Percentiles rank a stretch among this genome's conserved stretches.
phyloP scores from a whole-genome alignment of 37 sponge, comb jelly and placozoan species.

The Diacarnus erythraeanus region DNA sequence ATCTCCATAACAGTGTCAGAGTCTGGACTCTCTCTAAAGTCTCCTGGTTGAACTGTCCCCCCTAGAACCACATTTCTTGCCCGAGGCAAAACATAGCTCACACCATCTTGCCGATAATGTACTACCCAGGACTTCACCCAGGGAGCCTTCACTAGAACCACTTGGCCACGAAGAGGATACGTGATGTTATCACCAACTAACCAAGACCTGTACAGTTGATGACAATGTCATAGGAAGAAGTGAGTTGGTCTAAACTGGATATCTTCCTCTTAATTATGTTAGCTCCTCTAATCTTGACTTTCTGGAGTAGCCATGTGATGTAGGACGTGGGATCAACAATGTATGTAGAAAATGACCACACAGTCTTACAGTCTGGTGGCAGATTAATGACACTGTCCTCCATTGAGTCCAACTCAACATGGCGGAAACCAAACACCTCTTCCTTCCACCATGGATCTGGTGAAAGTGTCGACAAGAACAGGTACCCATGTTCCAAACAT shows the following conservation, averaged over 20 bases:
- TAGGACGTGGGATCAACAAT: constrained; percentile 33
- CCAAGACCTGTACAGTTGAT: constrained; percentile 85
- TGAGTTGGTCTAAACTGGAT: constrained; percentile 20
- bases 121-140: constrained; percentile 64
- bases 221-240: constrained; percentile 36
- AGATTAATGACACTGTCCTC: not conserved
- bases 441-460: constrained; percentile 56
- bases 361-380: constrained; percentile 6
- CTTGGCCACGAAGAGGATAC: constrained; percentile 64
- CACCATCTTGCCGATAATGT: not conserved
- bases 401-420: constrained; percentile 1
- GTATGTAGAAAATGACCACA: constrained; percentile 35
- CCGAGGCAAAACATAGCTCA: constrained; percentile 42
- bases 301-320: constrained; percentile 51
- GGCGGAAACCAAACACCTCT: constrained; percentile 32
- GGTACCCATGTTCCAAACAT: constrained; percentile 3
- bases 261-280: constrained; percentile 35
- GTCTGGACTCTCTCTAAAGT: constrained; percentile 23
- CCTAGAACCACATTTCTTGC: constrained; percentile 42
- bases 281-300: constrained; percentile 31
- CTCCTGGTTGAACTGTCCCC: constrained; percentile 37
- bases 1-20: constrained; percentile 20
- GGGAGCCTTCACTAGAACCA: constrained; percentile 61
- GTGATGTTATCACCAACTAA: constrained; percentile 23
- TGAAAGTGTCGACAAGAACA: not conserved